A percentile compares a stretch with the other conserved stretches of the same genome.
These are phyloP conservation scores for Leptopterna dolabrata DNA, from an alignment of 2,888 invertebrate species.

Conservation along the genomic window DNA sequence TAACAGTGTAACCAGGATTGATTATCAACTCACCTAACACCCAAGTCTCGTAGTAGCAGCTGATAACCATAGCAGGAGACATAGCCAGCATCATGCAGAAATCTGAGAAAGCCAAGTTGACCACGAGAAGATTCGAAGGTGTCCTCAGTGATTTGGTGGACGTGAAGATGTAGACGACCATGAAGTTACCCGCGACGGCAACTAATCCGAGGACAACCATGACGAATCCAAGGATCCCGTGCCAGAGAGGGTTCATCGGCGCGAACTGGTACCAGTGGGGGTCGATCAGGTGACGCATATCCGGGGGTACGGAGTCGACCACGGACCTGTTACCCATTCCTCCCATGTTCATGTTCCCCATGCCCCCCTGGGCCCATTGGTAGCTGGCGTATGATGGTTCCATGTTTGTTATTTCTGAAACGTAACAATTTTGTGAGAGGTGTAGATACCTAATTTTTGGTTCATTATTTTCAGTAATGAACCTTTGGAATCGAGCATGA, in stretches of 20 bases:
- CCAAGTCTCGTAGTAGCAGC: conserved; percentile 82
- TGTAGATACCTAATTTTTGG: background rate
- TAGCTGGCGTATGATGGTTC: conserved; percentile 34
- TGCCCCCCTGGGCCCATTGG: conserved; percentile 36
- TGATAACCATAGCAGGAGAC: conserved; percentile 85
- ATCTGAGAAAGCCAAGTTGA: conserved; percentile 92
- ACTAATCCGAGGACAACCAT: conserved; percentile 78
- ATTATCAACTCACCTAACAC: conserved; percentile 70
- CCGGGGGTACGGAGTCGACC: conserved; percentile 82
- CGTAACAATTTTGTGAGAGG: background rate
- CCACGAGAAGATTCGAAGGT: conserved; percentile 89
- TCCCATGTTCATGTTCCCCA: background rate
- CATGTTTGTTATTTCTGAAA: conserved; percentile 27
- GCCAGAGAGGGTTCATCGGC: conserved; percentile 90
- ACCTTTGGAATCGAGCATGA: too few species aligned
- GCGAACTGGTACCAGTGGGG: conserved; percentile 82
- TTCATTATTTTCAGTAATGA: too few species aligned
- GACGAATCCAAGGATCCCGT: conserved; percentile 81
- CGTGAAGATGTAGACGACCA: conserved; percentile 78
- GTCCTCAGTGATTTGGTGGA: conserved; percentile 82
- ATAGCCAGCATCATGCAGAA: conserved; percentile 88
- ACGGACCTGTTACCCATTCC: conserved; percentile 76
- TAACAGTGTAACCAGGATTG: too few species aligned
- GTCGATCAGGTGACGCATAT: conserved; percentile 81
- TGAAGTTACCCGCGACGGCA: conserved; percentile 78